These are phyloP conservation scores for Antitype chi DNA, from an alignment of 2,888 invertebrate species.

Conservation along the genomic window DNA sequence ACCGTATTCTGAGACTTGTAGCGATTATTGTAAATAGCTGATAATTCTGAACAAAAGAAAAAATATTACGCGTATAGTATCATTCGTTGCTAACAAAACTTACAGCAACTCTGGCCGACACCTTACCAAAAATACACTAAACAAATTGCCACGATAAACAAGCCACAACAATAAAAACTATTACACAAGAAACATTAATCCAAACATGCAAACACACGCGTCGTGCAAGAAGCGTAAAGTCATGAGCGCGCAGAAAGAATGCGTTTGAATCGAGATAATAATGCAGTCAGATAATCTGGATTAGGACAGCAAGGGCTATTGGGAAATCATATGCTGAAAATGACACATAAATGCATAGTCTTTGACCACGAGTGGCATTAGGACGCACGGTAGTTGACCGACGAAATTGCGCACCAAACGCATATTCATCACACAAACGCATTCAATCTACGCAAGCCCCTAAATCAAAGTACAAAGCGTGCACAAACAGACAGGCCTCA, in stretches of 20 bases:
- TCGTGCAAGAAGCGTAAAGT: conserved; percentile 37
- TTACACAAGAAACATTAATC: conserved; percentile 28
- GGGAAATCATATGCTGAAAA: neutral
- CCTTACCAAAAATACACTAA: neutral
- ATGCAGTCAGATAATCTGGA: neutral
- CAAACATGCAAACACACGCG: conserved; percentile 21
- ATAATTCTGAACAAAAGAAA: conserved; percentile 3
- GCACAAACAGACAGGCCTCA: conserved; percentile 44
- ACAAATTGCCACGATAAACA: conserved; percentile 18
- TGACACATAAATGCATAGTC: neutral
- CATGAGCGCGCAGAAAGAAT: conserved; percentile 20
- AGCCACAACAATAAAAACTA: conserved; percentile 25
- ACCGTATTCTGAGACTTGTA: neutral
- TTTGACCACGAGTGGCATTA: neutral
- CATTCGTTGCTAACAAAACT: neutral
- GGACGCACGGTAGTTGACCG: neutral
- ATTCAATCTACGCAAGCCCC: conserved; percentile 17
- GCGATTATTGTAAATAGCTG: neutral
- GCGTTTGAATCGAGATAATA: neutral
- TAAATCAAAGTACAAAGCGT: conserved; percentile 45
- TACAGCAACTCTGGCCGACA: neutral
- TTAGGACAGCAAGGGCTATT: neutral
- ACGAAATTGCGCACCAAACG: neutral
- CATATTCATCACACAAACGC: neutral
- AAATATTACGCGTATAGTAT: conserved; percentile 1